These are phyloP conservation scores for Natator depressus DNA, from an alignment of 2,113 vertebrate species.

Conservation along the genomic window DNA sequence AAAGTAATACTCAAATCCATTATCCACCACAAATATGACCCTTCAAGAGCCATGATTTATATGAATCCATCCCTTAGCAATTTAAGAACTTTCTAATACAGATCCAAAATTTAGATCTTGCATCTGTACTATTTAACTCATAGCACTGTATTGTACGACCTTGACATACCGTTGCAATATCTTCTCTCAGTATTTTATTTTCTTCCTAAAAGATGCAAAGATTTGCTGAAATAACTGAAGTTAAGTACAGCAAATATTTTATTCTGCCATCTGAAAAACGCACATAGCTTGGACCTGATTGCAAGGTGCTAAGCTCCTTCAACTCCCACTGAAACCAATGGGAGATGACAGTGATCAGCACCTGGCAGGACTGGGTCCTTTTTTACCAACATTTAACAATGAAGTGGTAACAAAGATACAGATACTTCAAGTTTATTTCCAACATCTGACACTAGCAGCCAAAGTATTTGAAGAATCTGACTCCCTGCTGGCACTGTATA, in stretches of 20 bases:
- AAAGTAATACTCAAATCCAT: not conserved
- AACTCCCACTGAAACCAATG: fast-evolving
- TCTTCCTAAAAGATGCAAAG: not conserved
- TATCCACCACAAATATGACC: not conserved
- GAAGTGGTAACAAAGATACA: not conserved
- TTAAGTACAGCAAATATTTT: fast-evolving
- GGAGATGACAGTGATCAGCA: not conserved
- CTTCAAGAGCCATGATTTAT: not conserved
- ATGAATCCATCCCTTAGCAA: not conserved
- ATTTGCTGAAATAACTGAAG: not conserved
- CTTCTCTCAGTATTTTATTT: not conserved
- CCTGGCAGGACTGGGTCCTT: not conserved
- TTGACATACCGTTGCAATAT: not conserved
- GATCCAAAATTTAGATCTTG: not conserved
- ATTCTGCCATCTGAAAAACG: not conserved
- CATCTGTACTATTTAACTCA: not conserved
- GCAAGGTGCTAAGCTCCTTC: not conserved
- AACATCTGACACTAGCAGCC: not conserved
- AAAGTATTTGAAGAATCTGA: conserved; percentile 8
- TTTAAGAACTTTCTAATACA: not conserved
- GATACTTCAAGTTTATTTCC: conserved; percentile 12
- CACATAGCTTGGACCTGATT: fast-evolving
- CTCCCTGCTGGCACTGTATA: not conserved
- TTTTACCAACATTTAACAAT: fast-evolving
- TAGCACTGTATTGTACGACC: fast-evolving